Percentiles rank a stretch among this genome's conserved stretches.
These are phyloP conservation scores for Eupeodes luniger DNA, from an alignment of 2,888 invertebrate genomes.

Conservation along the genomic window DNA sequence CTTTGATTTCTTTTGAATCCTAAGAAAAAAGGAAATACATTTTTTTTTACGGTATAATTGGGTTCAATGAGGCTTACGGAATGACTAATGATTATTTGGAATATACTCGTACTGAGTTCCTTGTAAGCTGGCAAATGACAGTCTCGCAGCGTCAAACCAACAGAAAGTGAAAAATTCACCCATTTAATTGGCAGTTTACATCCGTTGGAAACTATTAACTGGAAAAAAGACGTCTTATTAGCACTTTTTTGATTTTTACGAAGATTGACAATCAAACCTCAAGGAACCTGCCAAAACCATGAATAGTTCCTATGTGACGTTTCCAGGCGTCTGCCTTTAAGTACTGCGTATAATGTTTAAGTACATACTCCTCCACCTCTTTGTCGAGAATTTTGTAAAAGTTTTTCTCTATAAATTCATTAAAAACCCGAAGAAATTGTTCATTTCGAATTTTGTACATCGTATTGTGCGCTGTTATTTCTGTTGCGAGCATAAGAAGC, in stretches of 20 bases:
- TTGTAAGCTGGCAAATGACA: conserved; percentile 80
- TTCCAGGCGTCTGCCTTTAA: conserved; percentile 80
- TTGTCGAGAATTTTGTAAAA: conserved; percentile 40
- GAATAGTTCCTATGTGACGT: conserved; percentile 80
- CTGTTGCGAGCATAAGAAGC: conserved; percentile 80
- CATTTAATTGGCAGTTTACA: conserved; percentile 63
- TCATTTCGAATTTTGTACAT: conserved; percentile 77
- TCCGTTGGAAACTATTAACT: conserved; percentile 71
- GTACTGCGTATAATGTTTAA: conserved; percentile 79
- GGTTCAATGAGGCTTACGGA: conserved; percentile 77
- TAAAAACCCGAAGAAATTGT: conserved; percentile 77
- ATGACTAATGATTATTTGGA: conserved; percentile 78
- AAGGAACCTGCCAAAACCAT: conserved; percentile 80
- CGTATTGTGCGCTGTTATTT: conserved; percentile 79
- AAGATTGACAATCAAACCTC: conserved; percentile 76
- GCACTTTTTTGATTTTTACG: not conserved
- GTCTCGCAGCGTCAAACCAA: conserved; percentile 81
- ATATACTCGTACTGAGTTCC: conserved; percentile 80
- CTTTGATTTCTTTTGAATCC: conserved; percentile 78
- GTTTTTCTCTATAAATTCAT: conserved; percentile 72
- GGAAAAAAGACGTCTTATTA: not conserved
- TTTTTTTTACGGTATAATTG: not conserved
- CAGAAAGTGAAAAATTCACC: conserved; percentile 81
- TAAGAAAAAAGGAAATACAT: conserved; percentile 45
- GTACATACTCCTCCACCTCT: conserved; percentile 74